Evolutionary conservation across 2,113 vertebrate species (phyloP).

Genomic region (Rhinolophus ferrumequinum): DNA sequence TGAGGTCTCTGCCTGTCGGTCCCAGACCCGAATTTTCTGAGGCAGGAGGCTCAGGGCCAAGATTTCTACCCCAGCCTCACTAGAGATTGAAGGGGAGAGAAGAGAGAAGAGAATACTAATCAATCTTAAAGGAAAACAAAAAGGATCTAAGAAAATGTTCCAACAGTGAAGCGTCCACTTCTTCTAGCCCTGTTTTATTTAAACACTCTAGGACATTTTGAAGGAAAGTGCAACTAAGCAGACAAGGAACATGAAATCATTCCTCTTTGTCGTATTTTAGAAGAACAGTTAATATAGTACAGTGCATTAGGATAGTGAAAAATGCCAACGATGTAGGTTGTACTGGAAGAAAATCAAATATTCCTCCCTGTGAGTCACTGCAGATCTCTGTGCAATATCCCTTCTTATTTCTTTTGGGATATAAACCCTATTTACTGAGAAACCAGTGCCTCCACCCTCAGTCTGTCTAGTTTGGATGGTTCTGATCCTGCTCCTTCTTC

Average conservation of each 20-base stretch:
- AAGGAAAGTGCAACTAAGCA: background rate
- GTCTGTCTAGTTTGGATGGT: rapidly evolving
- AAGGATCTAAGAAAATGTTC: background rate
- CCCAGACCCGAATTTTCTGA: background rate
- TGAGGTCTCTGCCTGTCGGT: background rate
- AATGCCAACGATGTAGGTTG: background rate
- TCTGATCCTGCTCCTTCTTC: rapidly evolving
- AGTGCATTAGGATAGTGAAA: background rate
- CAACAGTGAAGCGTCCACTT: background rate
- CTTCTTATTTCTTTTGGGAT: background rate
- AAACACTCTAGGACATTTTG: background rate
- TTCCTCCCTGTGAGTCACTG: background rate
- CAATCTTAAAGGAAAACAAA: background rate
- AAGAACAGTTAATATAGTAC: background rate
- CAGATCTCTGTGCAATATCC: background rate
- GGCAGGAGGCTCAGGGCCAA: too few species aligned
- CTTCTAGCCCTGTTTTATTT: background rate
- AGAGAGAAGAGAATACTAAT: background rate
- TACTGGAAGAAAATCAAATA: background rate
- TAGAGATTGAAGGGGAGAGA: background rate
- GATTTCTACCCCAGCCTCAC: background rate
- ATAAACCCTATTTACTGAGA: background rate
- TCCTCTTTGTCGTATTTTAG: background rate
- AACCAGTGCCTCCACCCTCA: background rate
- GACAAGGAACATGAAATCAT: background rate